Conservation (phyloP, 2,888 invertebrate species). For the Cryptophagus acutangulus region DNA sequence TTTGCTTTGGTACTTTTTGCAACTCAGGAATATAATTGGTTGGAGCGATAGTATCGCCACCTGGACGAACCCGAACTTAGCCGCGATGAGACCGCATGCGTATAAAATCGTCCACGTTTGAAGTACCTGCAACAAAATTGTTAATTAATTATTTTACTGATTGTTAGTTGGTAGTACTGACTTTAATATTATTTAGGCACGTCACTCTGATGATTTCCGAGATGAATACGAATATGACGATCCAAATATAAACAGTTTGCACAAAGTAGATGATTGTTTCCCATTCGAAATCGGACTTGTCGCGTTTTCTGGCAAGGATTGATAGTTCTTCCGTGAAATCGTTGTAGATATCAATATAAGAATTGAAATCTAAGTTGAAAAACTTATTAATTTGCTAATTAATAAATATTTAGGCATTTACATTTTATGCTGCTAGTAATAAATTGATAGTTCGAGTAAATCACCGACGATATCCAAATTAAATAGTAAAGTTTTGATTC, state of each 20-base stretch:
- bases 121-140: neutral
- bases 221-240: no score
- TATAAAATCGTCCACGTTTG: neutral
- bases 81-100: neutral
- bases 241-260: no score
- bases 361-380: slow-evolving; percentile 48
- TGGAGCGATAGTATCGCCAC: slow-evolving; percentile 42
- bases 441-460: no score
- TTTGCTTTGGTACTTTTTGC: slow-evolving; percentile 43
- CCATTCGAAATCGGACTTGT: slow-evolving; percentile 71
- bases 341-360: slow-evolving; percentile 45
- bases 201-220: no score
- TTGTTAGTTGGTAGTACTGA: no score
- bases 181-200: no score
- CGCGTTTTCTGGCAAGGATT: slow-evolving; percentile 54
- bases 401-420: no score
- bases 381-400: no score
- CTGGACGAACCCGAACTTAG: slow-evolving; percentile 25
- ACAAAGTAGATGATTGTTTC: slow-evolving; percentile 57
- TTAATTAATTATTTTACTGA: no score
- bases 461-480: no score
- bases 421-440: no score
- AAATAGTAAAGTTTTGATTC: no score
- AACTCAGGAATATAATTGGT: slow-evolving; percentile 54
- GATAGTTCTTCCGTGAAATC: slow-evolving; percentile 59